Evolutionary conservation across 2,888 invertebrate genomes (phyloP).

Genomic region (Disparrhopalites patrizii): DNA sequence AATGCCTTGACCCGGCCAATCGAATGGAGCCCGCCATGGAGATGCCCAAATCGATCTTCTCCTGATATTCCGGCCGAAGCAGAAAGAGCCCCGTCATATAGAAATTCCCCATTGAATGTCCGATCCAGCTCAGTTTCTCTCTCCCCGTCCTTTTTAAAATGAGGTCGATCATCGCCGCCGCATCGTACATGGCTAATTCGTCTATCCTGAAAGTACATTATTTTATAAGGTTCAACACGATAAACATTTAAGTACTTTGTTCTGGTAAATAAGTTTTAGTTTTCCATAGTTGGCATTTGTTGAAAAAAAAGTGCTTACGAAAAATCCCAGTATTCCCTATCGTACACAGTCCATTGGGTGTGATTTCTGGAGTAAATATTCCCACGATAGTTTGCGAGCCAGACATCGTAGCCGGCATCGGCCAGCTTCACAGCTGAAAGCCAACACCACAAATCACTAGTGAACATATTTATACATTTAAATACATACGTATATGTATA

Average conservation of each 20-base stretch:
- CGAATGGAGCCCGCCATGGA: slow-evolving; percentile 50
- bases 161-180: slow-evolving; percentile 58
- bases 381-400: slow-evolving; percentile 20
- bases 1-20: slow-evolving; percentile 43
- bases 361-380: slow-evolving; percentile 7
- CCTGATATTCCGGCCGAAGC: slow-evolving; percentile 47
- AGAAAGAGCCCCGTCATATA: slow-evolving; percentile 52
- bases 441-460: neutral
- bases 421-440: slow-evolving; percentile 13
- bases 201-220: slow-evolving; percentile 4
- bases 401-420: slow-evolving; percentile 21
- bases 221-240: no score
- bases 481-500: no score
- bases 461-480: no score
- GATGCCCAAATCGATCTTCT: slow-evolving; percentile 48
- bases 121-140: slow-evolving; percentile 55
- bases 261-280: no score
- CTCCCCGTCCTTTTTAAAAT: slow-evolving; percentile 53
- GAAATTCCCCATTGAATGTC: slow-evolving; percentile 59
- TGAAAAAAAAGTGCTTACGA: slow-evolving; percentile 6
- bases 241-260: no score
- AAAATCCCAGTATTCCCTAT: slow-evolving; percentile 7
- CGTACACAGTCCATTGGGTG: neutral
- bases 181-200: slow-evolving; percentile 55
- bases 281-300: no score